Evolutionary conservation across 2,113 vertebrate species (phyloP).

Genomic region (Castor canadensis): DNA sequence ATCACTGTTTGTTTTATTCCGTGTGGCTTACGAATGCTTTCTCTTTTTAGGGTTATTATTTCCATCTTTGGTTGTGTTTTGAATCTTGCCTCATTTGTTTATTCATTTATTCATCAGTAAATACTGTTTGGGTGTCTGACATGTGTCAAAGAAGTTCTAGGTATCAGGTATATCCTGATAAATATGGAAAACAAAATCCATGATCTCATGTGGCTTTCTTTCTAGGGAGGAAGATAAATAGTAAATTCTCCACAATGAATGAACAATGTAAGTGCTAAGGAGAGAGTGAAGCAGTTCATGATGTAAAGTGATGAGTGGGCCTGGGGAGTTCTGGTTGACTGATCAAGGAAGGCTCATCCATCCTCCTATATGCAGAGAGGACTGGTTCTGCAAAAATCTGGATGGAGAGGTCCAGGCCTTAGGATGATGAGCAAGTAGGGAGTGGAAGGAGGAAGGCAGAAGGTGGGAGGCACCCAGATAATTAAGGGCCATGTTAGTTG

Average conservation of each 20-base stretch:
- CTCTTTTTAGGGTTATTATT: neutral
- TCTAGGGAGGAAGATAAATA: neutral
- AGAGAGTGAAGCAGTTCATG: neutral
- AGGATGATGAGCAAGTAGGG: neutral
- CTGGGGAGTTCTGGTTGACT: neutral
- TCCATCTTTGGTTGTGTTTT: neutral
- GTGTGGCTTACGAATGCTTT: neutral
- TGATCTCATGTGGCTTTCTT: neutral
- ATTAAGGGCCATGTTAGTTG: neutral
- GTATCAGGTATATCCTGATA: neutral
- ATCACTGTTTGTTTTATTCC: neutral
- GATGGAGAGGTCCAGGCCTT: neutral
- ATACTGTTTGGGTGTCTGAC: neutral
- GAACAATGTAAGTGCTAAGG: neutral
- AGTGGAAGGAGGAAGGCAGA: neutral
- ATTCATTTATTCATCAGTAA: neutral
- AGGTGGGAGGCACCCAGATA: neutral
- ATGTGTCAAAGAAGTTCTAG: neutral
- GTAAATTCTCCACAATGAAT: neutral
- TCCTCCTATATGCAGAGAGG: neutral
- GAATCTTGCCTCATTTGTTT: neutral
- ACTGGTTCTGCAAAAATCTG: neutral
- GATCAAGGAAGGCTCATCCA: neutral
- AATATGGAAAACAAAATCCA: neutral
- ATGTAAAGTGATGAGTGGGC: too few species aligned